These are phyloP conservation scores for Galaxias olidus DNA, from an alignment of 2,797 vertebrate genomes.

Conservation along the genomic window DNA sequence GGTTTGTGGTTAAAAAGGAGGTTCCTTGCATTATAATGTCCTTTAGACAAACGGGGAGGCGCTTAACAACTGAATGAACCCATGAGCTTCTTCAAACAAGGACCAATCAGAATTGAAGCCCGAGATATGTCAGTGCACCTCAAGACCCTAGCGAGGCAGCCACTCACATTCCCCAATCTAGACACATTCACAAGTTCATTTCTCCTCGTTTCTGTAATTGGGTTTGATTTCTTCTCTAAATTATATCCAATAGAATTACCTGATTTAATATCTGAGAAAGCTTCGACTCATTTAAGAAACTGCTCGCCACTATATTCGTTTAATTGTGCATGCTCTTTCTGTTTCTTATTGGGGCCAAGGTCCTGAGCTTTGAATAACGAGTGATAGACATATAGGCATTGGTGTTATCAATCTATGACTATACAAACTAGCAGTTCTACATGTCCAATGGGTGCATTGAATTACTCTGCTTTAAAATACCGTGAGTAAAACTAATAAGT, in stretches of 20 bases:
- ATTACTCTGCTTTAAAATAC: no score
- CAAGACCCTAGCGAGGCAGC: constrained; percentile 58
- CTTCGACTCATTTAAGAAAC: constrained; percentile 68
- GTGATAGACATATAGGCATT: constrained; percentile 4
- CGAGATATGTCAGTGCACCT: constrained; percentile 83
- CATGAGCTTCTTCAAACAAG: constrained; percentile 89
- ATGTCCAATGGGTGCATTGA: no score
- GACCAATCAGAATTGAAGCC: constrained; percentile 92
- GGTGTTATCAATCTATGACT: constrained; percentile 23
- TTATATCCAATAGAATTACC: constrained; percentile 76
- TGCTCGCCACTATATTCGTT: constrained; percentile 71
- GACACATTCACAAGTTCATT: constrained; percentile 76
- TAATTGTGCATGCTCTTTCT: constrained; percentile 67
- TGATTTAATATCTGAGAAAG: constrained; percentile 74
- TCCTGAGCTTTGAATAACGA: constrained; percentile 30
- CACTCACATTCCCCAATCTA: constrained; percentile 43
- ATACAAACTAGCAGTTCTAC: constrained; percentile 4
- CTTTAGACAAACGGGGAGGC: constrained; percentile 97
- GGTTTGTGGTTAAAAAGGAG: constrained; percentile 98
- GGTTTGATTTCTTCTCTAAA: constrained; percentile 80
- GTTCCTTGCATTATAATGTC: constrained; percentile 99
- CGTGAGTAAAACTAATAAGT: no score
- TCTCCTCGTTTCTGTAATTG: constrained; percentile 75
- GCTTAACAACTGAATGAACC: constrained; percentile 95
- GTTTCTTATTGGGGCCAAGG: constrained; percentile 27